Base-by-base conservation (phyloP, 2,797 vertebrate species). In the Botia kubotai region DNA sequence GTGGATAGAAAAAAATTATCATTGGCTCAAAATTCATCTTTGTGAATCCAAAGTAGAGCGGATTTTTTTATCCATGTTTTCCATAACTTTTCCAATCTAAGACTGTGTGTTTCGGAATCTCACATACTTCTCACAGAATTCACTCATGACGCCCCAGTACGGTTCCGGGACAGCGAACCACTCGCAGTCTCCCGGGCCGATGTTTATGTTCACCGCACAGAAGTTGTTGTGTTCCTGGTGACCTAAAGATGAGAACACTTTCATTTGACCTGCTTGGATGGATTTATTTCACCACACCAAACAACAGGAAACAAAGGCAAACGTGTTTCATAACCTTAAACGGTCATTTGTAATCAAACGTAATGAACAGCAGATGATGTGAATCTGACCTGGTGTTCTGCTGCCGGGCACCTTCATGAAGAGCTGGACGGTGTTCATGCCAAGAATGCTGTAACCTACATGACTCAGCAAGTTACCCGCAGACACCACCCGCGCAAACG, bases 201-300 rank as follows among this genome's bases (percentile, higher is more conserved):
- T 99, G 86, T 99, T 99, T 92, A 99, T 97, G 92, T 99, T 99
- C 88, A 99, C 97, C 11, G 97, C 99, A 90, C 97, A 97, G 85
- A 99, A 99, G 85, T 99, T 99, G 93, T 99, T 99, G 92, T 99
- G 97, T 92, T 99, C 98, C 90, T 99, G 98, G 93, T 99, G 98
- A 90, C 98, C 98, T 99, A 73, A 81, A 89, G 17, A 48, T 11
- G 6, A 23, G 33, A 36, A 43, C 17, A 23, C 2, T 50, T 50
- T 50, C 1, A 52, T 52, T 7, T 14, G 6, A 17, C 36, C 7
- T 36, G 26, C 2, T 39, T 39, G 5, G 6, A 46, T 11, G 43
- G 43, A 2, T 33, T 33, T 33, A 33, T 33, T 33, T 33, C 3
- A 52, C 1, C 48, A 26, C 60, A 16, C 3, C 8, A 3, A 7